Percentiles rank a stretch among this genome's conserved stretches.
Evolutionary conservation across 1,140 invertebrate genomes (phyloP).

Genomic region (Drosophila bipectinata): DNA sequence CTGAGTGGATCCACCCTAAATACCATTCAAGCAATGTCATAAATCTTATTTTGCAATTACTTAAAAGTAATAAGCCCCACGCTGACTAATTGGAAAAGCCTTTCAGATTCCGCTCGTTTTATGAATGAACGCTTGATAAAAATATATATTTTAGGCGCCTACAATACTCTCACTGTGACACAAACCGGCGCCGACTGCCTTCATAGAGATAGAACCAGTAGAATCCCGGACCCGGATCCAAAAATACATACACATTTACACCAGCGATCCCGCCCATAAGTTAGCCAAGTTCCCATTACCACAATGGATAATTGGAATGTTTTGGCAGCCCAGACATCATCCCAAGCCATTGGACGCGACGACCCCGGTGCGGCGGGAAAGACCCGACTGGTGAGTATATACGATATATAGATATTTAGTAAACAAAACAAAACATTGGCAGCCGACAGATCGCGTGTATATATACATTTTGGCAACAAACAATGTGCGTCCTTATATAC

Average conservation of each 20-base stretch:
- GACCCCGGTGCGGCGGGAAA: slow-evolving; percentile 53
- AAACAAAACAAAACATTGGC: slow-evolving; percentile 4
- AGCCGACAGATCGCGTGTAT: slow-evolving; percentile 39
- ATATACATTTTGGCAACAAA: slow-evolving; percentile 39
- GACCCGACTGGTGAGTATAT: slow-evolving; percentile 76
- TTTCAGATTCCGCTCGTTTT: slow-evolving; percentile 12
- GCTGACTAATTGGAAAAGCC: slow-evolving; percentile 8
- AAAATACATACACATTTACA: slow-evolving; percentile 21
- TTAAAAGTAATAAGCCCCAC: not conserved
- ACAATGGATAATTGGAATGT: slow-evolving; percentile 83
- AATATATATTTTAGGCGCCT: slow-evolving; percentile 41
- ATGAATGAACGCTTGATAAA: slow-evolving; percentile 57
- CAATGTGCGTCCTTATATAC: slow-evolving; percentile 3
- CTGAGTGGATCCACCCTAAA: too few species aligned
- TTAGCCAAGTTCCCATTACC: slow-evolving; percentile 15
- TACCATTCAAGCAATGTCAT: too few species aligned
- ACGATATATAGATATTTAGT: slow-evolving; percentile 40
- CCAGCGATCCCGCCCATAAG: slow-evolving; percentile 9
- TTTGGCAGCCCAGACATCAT: slow-evolving; percentile 80
- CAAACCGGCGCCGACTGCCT: slow-evolving; percentile 34
- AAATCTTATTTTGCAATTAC: not conserved
- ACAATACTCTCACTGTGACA: slow-evolving; percentile 25
- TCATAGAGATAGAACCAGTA: slow-evolving; percentile 17
- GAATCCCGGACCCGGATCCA: slow-evolving; percentile 15
- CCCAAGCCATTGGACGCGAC: slow-evolving; percentile 75